Evolutionary conservation across 2,888 invertebrate genomes (phyloP).

Genomic region (Drosophila acutilabella): DNA sequence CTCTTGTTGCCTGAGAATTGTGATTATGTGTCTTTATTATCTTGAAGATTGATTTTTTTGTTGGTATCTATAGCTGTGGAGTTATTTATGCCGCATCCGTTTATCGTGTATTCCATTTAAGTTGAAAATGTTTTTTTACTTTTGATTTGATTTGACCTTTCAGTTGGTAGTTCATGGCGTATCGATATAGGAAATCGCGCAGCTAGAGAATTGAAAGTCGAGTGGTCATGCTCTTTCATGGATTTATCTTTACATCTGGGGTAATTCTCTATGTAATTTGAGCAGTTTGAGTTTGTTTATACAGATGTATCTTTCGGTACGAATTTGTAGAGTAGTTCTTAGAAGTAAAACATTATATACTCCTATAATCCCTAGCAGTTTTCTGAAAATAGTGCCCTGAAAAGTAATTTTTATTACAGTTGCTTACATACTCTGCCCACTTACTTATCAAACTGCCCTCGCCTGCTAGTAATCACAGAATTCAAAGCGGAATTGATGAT

Average conservation of each 20-base stretch:
- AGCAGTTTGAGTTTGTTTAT: neutral
- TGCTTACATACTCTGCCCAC: neutral
- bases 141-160: conserved; percentile 7
- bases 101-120: conserved; percentile 14
- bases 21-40: conserved; percentile 29
- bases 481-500: neutral
- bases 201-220: neutral
- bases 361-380: too few species aligned
- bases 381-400: too few species aligned
- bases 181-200: neutral
- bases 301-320: neutral
- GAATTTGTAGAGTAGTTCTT: neutral
- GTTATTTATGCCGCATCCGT: conserved; percentile 25
- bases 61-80: conserved; percentile 32
- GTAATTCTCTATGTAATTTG: neutral
- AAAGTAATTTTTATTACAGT: neutral
- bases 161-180: neutral
- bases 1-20: conserved; percentile 29
- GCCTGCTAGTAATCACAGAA: neutral
- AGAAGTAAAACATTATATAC: neutral
- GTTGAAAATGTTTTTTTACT: conserved; percentile 58
- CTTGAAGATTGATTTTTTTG: conserved; percentile 62
- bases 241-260: neutral
- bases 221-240: neutral
- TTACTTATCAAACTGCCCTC: neutral